Evolutionary conservation across 2,113 vertebrate genomes (phyloP).

Genomic region (Gallinago undulata): DNA sequence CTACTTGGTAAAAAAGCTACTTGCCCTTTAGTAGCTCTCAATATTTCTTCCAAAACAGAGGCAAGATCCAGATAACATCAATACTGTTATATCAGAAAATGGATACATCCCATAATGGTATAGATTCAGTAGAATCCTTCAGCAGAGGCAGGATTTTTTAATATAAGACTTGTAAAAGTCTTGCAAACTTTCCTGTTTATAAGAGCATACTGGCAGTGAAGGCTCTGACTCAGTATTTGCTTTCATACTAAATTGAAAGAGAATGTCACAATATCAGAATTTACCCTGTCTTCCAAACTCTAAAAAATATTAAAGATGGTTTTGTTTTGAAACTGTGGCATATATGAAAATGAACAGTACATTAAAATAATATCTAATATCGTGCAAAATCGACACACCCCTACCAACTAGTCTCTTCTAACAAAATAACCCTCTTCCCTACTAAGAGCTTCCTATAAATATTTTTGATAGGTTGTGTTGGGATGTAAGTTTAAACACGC

Average conservation of each 20-base stretch:
- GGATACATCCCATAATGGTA: neutral
- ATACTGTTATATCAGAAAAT: neutral
- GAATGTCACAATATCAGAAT: neutral
- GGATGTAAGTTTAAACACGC: neutral
- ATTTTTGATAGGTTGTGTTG: neutral
- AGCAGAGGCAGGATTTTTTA: neutral
- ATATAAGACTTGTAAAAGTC: neutral
- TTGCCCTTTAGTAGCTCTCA: neutral
- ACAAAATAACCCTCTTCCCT: neutral
- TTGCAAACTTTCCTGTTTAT: neutral
- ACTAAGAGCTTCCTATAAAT: neutral
- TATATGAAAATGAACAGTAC: neutral
- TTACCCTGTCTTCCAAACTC: neutral
- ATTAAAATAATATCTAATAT: neutral
- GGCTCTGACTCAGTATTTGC: neutral
- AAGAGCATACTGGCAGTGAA: neutral
- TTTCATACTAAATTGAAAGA: neutral
- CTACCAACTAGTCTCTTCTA: neutral
- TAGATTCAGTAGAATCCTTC: neutral
- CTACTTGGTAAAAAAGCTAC: neutral
- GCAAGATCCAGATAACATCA: neutral
- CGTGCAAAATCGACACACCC: neutral
- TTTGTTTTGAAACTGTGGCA: neutral
- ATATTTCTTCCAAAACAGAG: neutral
- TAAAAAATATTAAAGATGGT: neutral